Percentiles rank a stretch among this genome's conserved stretches.
Evolutionary conservation across 2,797 vertebrate genomes (phyloP).

Genomic region (Hydrolagus colliei): DNA sequence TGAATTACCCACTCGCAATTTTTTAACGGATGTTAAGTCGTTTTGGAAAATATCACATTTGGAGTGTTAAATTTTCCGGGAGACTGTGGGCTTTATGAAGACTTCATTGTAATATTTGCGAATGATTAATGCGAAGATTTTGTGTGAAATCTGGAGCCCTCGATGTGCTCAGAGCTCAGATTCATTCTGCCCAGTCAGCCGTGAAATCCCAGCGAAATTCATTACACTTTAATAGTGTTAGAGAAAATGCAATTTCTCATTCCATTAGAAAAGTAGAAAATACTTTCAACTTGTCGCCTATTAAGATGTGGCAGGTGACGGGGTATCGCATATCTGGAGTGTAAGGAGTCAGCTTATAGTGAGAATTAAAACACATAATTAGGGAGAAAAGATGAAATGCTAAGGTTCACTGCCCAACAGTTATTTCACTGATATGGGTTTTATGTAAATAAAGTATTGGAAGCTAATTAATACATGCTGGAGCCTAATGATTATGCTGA

Average conservation of each 20-base stretch:
- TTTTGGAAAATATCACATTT: slow-evolving; percentile 10
- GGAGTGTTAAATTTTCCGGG: slow-evolving; percentile 39
- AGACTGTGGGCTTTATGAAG: slow-evolving; percentile 73
- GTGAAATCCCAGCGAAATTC: slow-evolving; percentile 88
- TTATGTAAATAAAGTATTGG: slow-evolving; percentile 80
- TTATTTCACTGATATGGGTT: slow-evolving; percentile 82
- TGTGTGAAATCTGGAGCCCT: slow-evolving; percentile 76
- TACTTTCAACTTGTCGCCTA: slow-evolving; percentile 80
- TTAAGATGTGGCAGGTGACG: slow-evolving; percentile 86
- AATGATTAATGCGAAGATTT: slow-evolving; percentile 94
- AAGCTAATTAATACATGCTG: slow-evolving; percentile 67
- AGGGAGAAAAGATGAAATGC: slow-evolving; percentile 69
- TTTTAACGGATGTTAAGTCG: neutral
- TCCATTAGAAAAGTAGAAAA: slow-evolving; percentile 85
- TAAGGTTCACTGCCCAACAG: slow-evolving; percentile 66
- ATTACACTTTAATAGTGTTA: slow-evolving; percentile 83
- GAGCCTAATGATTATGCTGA: slow-evolving; percentile 82
- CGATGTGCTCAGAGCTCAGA: slow-evolving; percentile 80
- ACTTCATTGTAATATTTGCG: slow-evolving; percentile 67
- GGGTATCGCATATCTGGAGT: slow-evolving; percentile 59
- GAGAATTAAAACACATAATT: slow-evolving; percentile 60
- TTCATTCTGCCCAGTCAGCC: slow-evolving; percentile 89
- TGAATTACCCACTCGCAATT: neutral
- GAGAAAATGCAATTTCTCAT: slow-evolving; percentile 90
- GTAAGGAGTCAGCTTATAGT: slow-evolving; percentile 38